A percentile compares a stretch with the other conserved stretches of the same genome.
phyloP scores from a whole-genome alignment of 2,797 vertebrate genomes.

The Diglossa cyanea region DNA sequence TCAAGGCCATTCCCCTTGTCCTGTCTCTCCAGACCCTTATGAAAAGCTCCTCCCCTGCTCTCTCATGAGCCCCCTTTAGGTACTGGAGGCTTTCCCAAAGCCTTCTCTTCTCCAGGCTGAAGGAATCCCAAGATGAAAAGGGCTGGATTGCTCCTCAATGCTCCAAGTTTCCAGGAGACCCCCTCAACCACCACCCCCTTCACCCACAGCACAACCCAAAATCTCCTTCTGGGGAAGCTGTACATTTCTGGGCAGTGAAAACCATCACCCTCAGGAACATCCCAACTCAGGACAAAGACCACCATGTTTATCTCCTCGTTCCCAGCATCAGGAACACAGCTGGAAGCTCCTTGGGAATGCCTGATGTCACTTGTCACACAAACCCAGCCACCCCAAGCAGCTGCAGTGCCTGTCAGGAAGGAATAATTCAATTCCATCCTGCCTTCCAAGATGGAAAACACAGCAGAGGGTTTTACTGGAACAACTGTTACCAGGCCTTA shows the following conservation, averaged over 20 bases:
- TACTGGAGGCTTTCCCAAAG: background rate
- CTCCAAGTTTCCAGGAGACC: background rate
- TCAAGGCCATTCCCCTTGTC: background rate
- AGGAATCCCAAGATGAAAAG: background rate
- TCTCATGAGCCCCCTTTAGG: background rate
- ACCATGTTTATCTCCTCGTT: background rate
- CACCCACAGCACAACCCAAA: no score
- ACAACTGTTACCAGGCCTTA: background rate
- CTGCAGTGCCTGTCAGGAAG: background rate
- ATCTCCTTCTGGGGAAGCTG: background rate
- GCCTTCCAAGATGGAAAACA: background rate
- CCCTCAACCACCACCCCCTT: background rate
- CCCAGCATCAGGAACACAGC: fast-evolving
- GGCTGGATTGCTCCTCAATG: background rate
- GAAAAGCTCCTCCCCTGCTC: background rate
- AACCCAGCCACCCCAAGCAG: background rate
- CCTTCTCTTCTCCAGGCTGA: background rate
- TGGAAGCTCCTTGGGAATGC: background rate
- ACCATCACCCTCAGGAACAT: background rate
- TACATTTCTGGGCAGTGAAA: background rate
- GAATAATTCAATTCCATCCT: background rate
- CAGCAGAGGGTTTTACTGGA: background rate
- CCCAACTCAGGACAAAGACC: background rate
- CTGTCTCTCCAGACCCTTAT: background rate
- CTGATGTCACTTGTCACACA: background rate